Conservation (phyloP, 2,888 invertebrate genomes). For the Microplitis deprimator region DNA sequence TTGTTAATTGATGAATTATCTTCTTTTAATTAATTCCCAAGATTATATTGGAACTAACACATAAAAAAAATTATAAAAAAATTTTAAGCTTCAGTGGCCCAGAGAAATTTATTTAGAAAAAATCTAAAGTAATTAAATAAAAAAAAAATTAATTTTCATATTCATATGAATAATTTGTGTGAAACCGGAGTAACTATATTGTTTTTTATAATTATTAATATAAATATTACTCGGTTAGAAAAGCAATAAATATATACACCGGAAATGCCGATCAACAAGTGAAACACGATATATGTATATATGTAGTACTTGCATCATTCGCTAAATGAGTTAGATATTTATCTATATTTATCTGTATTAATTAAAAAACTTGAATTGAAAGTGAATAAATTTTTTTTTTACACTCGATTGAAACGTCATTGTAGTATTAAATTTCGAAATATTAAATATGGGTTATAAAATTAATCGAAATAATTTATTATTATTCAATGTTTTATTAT, state of each 20-base stretch:
- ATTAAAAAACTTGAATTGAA: conserved; percentile 6
- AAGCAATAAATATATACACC: neutral
- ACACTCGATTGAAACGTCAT: neutral
- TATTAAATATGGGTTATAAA: neutral
- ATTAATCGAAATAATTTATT: conserved; percentile 13
- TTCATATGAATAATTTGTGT: neutral
- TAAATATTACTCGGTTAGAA: neutral
- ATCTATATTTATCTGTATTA: neutral
- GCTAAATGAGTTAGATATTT: conserved; percentile 6
- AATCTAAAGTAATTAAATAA: neutral
- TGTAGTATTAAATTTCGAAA: conserved; percentile 10
- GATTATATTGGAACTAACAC: too few species aligned
- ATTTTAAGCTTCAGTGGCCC: too few species aligned
- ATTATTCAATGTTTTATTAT: conserved; percentile 11
- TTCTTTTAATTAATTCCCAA: too few species aligned
- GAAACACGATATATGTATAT: conserved; percentile 9
- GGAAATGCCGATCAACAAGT: conserved; percentile 9
- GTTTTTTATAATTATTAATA: neutral
- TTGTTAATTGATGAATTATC: too few species aligned
- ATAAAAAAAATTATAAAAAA: too few species aligned
- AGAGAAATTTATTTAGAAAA: too few species aligned
- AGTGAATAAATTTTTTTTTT: neutral
- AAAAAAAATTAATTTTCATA: neutral
- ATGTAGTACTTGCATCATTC: neutral
- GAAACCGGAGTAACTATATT: neutral